Evolutionary conservation across 1,140 invertebrate species (phyloP).

Genomic region (Augochlora pura): DNA sequence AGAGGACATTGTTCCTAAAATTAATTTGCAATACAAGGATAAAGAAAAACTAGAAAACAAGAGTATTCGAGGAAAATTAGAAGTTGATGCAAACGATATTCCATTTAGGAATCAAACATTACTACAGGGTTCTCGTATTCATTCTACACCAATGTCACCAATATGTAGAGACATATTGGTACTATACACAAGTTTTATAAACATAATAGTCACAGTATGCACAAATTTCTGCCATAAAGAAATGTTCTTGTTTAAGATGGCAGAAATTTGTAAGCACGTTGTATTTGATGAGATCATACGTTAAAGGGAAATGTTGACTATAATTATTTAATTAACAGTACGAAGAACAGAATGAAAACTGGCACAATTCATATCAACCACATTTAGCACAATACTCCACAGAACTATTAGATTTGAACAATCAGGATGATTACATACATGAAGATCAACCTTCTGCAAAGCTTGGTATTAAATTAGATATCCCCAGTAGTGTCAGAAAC

Average conservation of each 20-base stretch:
- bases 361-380: constrained; percentile 10
- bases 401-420: constrained; percentile 19
- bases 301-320: not conserved
- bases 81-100: constrained; percentile 9
- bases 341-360: constrained; percentile 15
- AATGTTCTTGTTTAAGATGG: too few relatives aligned
- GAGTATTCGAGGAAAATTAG: not conserved
- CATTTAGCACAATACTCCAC: constrained; percentile 17
- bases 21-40: not conserved
- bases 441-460: constrained; percentile 1
- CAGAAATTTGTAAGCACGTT: too few relatives aligned
- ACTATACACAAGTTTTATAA: constrained; percentile 4
- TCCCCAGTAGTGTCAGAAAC: not conserved
- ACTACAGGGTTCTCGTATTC: not conserved
- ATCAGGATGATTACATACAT: constrained; percentile 9
- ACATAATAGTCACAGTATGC: not conserved
- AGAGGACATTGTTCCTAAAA: not conserved
- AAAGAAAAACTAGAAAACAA: not conserved
- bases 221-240: too few relatives aligned
- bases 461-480: constrained; percentile 34
- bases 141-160: not conserved
- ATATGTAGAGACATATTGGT: constrained; percentile 3
- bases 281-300: not conserved
- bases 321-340: constrained; percentile 28
- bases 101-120: not conserved